phyloP scores from a whole-genome alignment of 2,113 vertebrate genomes.

The Mastomys coucha region DNA sequence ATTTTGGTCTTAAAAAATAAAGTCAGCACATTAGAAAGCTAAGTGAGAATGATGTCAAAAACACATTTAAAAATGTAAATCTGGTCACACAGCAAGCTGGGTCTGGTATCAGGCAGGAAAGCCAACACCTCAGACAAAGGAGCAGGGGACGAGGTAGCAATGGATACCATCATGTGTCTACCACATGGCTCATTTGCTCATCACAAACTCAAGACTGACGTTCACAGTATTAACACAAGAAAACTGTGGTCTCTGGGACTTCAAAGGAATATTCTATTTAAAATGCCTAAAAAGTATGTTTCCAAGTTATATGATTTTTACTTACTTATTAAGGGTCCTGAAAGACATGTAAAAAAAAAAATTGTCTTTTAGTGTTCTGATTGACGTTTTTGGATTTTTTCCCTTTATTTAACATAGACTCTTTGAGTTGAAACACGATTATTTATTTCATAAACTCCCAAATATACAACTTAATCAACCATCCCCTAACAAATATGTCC shows the following conservation, averaged over 20 bases:
- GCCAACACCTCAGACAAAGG: slow-evolving; percentile 39
- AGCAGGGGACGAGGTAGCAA: neutral
- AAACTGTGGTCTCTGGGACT: slow-evolving; percentile 73
- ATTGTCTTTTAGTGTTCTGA: slow-evolving; percentile 62
- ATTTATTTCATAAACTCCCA: slow-evolving; percentile 35
- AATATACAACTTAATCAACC: slow-evolving; percentile 25
- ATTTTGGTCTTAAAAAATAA: slow-evolving; percentile 88
- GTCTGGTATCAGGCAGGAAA: too few species aligned
- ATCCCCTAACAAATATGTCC: slow-evolving; percentile 54
- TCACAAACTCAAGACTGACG: slow-evolving; percentile 59
- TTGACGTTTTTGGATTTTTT: slow-evolving; percentile 53
- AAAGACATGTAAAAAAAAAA: slow-evolving; percentile 68
- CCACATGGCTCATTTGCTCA: slow-evolving; percentile 70
- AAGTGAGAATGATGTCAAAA: neutral
- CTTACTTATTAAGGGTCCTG: slow-evolving; percentile 79
- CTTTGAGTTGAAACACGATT: slow-evolving; percentile 51
- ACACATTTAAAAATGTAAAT: slow-evolving; percentile 19
- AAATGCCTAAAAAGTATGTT: slow-evolving; percentile 71
- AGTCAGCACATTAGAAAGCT: slow-evolving; percentile 49
- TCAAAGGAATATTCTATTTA: slow-evolving; percentile 75
- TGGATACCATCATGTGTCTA: slow-evolving; percentile 57
- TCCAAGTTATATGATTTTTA: slow-evolving; percentile 74
- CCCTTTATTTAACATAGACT: slow-evolving; percentile 39
- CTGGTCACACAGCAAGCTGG: neutral
- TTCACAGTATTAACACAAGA: slow-evolving; percentile 66